Conservation (phyloP, 23 tunicate genomes). For the Halocynthia aurantium region DNA sequence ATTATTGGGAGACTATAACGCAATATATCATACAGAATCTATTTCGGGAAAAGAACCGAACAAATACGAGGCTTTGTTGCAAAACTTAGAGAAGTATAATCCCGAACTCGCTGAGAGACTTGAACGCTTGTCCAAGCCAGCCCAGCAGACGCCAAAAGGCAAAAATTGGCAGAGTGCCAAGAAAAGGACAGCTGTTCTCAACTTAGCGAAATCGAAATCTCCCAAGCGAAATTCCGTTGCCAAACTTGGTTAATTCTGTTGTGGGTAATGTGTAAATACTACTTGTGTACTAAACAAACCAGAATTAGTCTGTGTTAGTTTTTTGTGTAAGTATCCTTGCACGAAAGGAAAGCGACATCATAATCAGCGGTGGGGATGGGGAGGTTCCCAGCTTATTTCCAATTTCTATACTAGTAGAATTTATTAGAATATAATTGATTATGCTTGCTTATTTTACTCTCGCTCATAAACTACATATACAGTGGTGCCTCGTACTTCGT, state of each 20-base stretch:
- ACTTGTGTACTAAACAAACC: no score
- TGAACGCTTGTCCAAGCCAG: slow-evolving; percentile 62
- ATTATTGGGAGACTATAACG: background rate
- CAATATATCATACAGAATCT: slow-evolving; percentile 3
- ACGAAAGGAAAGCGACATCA: no score
- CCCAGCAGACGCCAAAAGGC: slow-evolving; percentile 42
- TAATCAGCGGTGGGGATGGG: no score
- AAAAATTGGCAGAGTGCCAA: slow-evolving; percentile 48
- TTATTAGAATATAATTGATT: no score
- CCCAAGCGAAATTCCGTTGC: slow-evolving; percentile 67
- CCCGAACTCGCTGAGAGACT: slow-evolving; percentile 75
- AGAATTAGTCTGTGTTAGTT: no score
- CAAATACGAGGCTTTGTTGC: slow-evolving; percentile 64
- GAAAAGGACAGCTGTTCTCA: slow-evolving; percentile 14
- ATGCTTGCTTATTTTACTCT: no score
- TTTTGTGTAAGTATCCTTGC: no score
- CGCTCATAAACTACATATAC: no score
- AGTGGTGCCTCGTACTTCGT: no score
- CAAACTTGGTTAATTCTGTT: background rate
- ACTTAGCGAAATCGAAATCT: slow-evolving; percentile 47
- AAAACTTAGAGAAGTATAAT: slow-evolving; percentile 48
- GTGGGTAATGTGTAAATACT: no score
- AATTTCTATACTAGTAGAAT: no score
- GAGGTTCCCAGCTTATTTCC: no score
- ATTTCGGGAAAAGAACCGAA: slow-evolving; percentile 41